Conservation (phyloP, 2,113 vertebrate species). For the Tichodroma muraria region DNA sequence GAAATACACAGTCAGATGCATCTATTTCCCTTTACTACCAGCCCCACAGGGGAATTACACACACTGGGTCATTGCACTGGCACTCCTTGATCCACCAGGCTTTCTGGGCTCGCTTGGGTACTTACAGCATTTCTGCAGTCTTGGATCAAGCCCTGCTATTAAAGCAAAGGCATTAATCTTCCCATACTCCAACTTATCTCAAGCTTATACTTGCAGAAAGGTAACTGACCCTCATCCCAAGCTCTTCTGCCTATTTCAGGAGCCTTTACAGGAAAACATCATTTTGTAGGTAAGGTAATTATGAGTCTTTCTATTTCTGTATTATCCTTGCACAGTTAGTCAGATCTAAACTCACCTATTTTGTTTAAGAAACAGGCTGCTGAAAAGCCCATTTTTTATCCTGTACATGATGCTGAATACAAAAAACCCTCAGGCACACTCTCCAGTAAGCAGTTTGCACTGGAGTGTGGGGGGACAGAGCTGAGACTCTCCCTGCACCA, state of each 20-base stretch:
- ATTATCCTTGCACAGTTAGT: background rate
- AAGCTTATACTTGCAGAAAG: constrained; percentile 16
- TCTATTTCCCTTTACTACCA: constrained; percentile 27
- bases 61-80: constrained; percentile 46
- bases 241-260: background rate
- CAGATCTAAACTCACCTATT: background rate
- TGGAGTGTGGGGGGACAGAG: background rate
- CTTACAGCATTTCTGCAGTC: background rate
- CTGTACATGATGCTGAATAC: background rate
- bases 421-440: background rate
- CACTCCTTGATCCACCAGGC: constrained; percentile 32
- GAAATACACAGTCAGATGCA: constrained; percentile 28
- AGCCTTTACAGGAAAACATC: background rate
- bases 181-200: constrained; percentile 20
- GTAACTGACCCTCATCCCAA: constrained; percentile 17
- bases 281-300: background rate
- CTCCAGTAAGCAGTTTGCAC: background rate
- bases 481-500: background rate
- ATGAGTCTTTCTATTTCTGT: background rate
- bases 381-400: background rate
- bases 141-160: constrained; percentile 44
- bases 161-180: constrained; percentile 55
- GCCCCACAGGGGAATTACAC: constrained; percentile 6
- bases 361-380: background rate
- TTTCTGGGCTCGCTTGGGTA: constrained; percentile 2